Evolutionary conservation across 1,140 invertebrate genomes (phyloP).

Genomic region (Drosophila malerkotliana): DNA sequence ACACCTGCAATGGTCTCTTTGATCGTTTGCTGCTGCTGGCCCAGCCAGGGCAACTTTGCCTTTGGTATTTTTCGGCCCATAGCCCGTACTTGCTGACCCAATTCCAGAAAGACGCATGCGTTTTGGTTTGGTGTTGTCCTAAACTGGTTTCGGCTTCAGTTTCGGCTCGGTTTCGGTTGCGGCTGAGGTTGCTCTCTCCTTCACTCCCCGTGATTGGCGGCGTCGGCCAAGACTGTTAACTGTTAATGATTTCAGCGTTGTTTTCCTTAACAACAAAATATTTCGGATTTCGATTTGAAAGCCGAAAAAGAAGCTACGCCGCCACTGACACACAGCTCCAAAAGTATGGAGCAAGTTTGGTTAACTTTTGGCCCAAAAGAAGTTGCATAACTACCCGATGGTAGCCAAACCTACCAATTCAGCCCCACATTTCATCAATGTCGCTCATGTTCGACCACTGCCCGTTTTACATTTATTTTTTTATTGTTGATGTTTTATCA

Average conservation of each 20-base stretch:
- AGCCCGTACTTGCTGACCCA: conserved; percentile 74
- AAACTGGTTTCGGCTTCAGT: conserved; percentile 58
- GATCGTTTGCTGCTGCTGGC: conserved; percentile 25
- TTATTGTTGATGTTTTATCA: conserved; percentile 39
- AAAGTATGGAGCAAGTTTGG: conserved; percentile 42
- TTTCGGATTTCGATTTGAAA: conserved; percentile 80
- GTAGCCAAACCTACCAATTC: conserved; percentile 34
- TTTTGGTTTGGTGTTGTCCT: conserved; percentile 65
- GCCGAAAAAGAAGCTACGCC: conserved; percentile 68
- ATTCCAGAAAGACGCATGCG: conserved; percentile 76
- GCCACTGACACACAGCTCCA: conserved; percentile 17
- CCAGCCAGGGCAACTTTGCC: conserved; percentile 31
- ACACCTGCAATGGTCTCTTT: conserved; percentile 62
- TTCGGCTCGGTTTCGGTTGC: conserved; percentile 56
- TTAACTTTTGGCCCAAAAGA: conserved; percentile 26
- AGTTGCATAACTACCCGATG: conserved; percentile 52
- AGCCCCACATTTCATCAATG: conserved; percentile 71
- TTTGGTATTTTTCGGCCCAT: conserved; percentile 58
- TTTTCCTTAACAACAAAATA: conserved; percentile 68
- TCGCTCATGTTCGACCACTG: conserved; percentile 44
- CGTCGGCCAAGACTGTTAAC: conserved; percentile 69
- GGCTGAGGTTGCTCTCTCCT: conserved; percentile 10
- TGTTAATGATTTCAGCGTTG: conserved; percentile 75
- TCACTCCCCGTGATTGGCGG: conserved; percentile 53
- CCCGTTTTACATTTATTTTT: conserved; percentile 13